Evolutionary conservation across 2,888 invertebrate genomes (phyloP).

Genomic region (Apoda limacodes): DNA sequence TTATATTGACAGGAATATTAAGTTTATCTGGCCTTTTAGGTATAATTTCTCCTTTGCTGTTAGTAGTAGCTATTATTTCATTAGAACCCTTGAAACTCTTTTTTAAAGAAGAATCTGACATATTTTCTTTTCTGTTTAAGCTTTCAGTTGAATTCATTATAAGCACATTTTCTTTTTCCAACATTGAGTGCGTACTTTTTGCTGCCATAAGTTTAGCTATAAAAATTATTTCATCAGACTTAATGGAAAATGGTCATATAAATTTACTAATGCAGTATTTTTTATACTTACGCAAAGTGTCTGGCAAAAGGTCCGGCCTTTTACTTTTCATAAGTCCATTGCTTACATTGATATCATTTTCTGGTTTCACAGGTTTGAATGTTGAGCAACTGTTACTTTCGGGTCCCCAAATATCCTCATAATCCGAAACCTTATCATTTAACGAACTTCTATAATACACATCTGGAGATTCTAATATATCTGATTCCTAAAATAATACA

Average conservation of each 20-base stretch:
- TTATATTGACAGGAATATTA: constrained; percentile 56
- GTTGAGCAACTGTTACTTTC: constrained; percentile 64
- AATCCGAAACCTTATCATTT: constrained; percentile 93
- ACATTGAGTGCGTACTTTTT: constrained; percentile 57
- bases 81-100: constrained; percentile 49
- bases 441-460: constrained; percentile 88
- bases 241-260: not conserved
- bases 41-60: constrained; percentile 58
- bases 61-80: constrained; percentile 61
- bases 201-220: constrained; percentile 55
- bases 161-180: constrained; percentile 57
- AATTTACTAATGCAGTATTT: constrained; percentile 2
- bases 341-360: constrained; percentile 49
- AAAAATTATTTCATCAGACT: constrained; percentile 17
- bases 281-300: constrained; percentile 61
- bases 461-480: constrained; percentile 85
- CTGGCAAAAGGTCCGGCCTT: constrained; percentile 72
- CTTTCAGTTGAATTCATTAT: constrained; percentile 53
- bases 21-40: constrained; percentile 63
- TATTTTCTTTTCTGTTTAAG: constrained; percentile 48
- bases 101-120: constrained; percentile 48
- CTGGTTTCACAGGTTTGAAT: constrained; percentile 54
- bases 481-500: constrained; percentile 72
- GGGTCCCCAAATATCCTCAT: constrained; percentile 93
- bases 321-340: constrained; percentile 67